Evolutionary conservation across 2,797 vertebrate species (phyloP).

Genomic region (Octomys mimax): DNA sequence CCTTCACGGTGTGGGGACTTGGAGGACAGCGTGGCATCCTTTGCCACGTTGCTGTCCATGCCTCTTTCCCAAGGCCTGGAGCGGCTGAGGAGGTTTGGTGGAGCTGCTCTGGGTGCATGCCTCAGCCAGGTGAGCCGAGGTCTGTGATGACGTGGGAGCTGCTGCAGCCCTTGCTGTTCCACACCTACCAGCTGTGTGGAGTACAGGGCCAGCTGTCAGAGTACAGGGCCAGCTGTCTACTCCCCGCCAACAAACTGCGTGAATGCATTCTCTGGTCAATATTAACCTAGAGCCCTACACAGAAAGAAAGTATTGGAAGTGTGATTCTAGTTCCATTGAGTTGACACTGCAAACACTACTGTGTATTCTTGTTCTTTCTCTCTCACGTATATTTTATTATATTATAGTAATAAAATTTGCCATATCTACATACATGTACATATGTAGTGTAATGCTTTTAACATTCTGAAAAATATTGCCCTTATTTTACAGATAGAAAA

Average conservation of each 20-base stretch:
- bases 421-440: no score
- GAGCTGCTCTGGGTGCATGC: neutral
- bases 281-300: neutral
- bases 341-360: neutral
- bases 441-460: neutral
- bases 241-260: no score
- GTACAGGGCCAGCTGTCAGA: neutral
- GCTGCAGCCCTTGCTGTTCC: neutral
- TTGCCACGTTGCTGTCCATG: rapidly evolving
- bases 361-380: neutral
- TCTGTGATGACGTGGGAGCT: neutral
- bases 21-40: neutral
- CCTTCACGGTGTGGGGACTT: neutral
- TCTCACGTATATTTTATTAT: no score
- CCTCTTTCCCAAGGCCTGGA: neutral
- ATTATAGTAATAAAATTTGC: neutral
- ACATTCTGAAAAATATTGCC: neutral
- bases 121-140: neutral
- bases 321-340: neutral
- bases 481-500: neutral
- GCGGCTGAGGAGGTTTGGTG: neutral
- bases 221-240: neutral
- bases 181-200: neutral
- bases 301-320: neutral
- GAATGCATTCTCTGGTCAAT: neutral